Evolutionary conservation across 2,113 vertebrate genomes (phyloP), one percentile per base, ranked within the genome.

Genomic region (Prochilodus magdalenae): DNA sequence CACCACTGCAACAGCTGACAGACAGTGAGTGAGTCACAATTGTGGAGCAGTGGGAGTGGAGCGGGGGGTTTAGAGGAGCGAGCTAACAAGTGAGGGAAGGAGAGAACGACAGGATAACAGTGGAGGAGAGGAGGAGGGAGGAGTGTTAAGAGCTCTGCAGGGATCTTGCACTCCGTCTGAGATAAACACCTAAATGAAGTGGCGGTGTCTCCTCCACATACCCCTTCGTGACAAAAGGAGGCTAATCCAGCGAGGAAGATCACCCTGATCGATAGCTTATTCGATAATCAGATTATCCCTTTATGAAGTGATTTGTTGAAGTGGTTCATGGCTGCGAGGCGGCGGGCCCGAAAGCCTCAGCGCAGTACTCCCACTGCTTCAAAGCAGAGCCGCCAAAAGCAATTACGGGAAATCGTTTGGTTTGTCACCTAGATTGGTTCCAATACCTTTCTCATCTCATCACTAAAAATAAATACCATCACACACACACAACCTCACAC

Each of bases 361-460:
- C 29, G 14, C 70, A 51, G n/a, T 70, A 79, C 71, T 63, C 44
- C 70, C 77, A 69, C 63, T 86, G 84, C 86, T 89, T 91, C 91
- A 93, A 91, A 91, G 87, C 84, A 65, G 88, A 49, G 73, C 79
- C 86, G 89, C 89, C 86, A 86, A 86, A 93, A 92, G 87, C 91
- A 92, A 92, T 91, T 90, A 90, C 77, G 73, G 82, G 83, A 83
- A 90, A 91, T 92, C 91, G 89, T 88, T 71, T 83, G 78, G 82
- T 91, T 88, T 90, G 89, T 90, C 91, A 87, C 88, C 89, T 88
- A 91, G 67, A 91, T 91, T 88, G 13, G 88, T 91, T 91, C 88
- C 89, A 89, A 87, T 71, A 81, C 65, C 80, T 80, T 71, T 71
- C 44, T 16, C 27, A 18, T 75, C 14, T 84, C 70, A 47, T 47